Conservation (phyloP, 1,140 invertebrate species). For the Coptotermes formosanus region DNA sequence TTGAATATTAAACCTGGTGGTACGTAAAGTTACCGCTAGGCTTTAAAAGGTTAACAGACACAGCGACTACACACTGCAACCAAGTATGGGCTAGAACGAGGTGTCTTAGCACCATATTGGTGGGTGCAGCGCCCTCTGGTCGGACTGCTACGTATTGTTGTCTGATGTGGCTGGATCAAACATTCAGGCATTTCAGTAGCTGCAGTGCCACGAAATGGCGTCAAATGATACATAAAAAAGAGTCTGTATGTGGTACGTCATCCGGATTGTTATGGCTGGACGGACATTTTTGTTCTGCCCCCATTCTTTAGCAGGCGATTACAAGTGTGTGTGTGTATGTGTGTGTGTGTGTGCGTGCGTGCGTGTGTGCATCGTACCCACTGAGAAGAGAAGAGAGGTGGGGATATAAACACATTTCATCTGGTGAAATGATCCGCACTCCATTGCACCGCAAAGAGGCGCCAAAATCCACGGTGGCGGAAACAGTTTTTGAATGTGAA, state of each 20-base stretch:
- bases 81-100: background rate
- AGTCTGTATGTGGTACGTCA: background rate
- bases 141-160: background rate
- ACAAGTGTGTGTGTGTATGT: background rate
- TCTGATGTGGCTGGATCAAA: background rate
- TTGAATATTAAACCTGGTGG: too few relatives aligned
- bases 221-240: background rate
- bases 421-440: conserved; percentile 34
- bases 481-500: conserved; percentile 32
- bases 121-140: too few relatives aligned
- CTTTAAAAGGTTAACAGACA: too few relatives aligned
- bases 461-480: conserved; percentile 33
- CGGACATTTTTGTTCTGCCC: conserved; percentile 1
- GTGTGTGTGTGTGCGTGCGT: too few relatives aligned
- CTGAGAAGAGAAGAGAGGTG: background rate
- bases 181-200: background rate
- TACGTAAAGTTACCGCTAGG: too few relatives aligned
- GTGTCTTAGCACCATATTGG: background rate
- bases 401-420: conserved; percentile 20
- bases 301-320: background rate
- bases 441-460: conserved; percentile 35
- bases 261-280: conserved; percentile 17
- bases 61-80: too few relatives aligned
- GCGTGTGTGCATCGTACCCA: background rate
- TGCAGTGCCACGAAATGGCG: background rate